A percentile compares a stretch with the other conserved stretches of the same genome.
These are phyloP conservation scores for Aphidius ervi DNA, from an alignment of 1,140 invertebrate genomes.

Conservation along the genomic window DNA sequence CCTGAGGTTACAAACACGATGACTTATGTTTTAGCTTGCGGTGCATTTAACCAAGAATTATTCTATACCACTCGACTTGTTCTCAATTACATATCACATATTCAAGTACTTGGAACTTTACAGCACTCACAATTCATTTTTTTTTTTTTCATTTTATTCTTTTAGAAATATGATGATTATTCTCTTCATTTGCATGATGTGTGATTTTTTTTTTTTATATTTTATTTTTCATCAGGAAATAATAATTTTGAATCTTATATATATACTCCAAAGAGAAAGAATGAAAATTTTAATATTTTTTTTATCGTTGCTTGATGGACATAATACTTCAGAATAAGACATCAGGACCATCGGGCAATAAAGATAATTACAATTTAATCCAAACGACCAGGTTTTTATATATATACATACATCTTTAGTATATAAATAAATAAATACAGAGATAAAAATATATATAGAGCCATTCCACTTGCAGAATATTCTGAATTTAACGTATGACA, in stretches of 20 bases:
- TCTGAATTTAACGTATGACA: no score
- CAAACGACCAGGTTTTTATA: constrained; percentile 1
- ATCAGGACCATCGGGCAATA: constrained; percentile 32
- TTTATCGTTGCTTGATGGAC: background rate
- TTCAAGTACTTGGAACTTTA: background rate
- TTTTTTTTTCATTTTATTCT: background rate
- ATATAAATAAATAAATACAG: background rate
- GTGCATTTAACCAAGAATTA: constrained; percentile 25
- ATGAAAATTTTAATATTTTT: no score
- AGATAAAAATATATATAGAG: background rate
- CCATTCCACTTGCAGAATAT: no score
- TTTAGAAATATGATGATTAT: no score
- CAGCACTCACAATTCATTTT: background rate
- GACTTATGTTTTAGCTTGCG: constrained; percentile 30
- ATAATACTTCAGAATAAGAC: background rate
- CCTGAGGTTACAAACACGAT: constrained; percentile 20
- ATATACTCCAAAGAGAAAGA: background rate
- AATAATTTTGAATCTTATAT: background rate
- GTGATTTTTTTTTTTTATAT: no score
- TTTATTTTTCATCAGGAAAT: background rate
- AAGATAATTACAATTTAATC: constrained; percentile 49
- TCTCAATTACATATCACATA: constrained; percentile 18
- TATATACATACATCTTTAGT: no score
- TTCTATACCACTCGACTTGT: constrained; percentile 3
- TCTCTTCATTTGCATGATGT: background rate